Conservation (phyloP, 1,140 invertebrate genomes). For the Lepidurus packardi region DNA sequence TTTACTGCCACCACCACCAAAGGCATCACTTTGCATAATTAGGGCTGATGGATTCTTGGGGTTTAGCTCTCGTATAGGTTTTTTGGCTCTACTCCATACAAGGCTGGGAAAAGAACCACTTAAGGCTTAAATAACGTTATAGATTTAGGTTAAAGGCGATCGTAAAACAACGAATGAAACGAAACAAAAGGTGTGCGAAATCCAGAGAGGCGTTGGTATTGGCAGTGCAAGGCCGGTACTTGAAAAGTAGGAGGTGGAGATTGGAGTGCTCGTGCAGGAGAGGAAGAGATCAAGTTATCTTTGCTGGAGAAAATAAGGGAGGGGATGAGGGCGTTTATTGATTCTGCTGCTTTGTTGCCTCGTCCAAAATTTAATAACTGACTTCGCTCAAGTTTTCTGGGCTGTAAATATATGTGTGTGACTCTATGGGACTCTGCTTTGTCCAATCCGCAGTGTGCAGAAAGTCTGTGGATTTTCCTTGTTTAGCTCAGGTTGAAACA, state of each 20-base stretch:
- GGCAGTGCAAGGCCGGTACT: neutral
- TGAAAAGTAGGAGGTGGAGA: neutral
- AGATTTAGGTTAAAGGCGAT: neutral
- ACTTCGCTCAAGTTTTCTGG: neutral
- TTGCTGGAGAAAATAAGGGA: neutral
- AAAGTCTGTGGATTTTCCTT: no score
- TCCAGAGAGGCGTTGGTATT: neutral
- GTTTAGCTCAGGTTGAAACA: no score
- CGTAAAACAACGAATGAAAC: neutral
- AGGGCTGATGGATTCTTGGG: conserved; percentile 17
- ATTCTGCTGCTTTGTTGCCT: neutral
- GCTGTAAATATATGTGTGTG: no score
- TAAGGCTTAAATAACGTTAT: neutral
- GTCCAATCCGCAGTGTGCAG: no score
- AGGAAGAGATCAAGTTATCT: neutral
- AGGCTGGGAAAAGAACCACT: neutral
- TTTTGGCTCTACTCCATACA: neutral
- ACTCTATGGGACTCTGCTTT: no score
- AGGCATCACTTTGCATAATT: conserved; percentile 6
- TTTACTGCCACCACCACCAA: no score
- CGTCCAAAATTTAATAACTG: neutral
- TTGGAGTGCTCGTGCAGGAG: no score
- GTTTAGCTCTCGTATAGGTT: neutral
- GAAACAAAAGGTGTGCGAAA: neutral
- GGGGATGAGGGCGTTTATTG: neutral